Evolutionary conservation across 2,888 invertebrate genomes (phyloP), one percentile per base, ranked within the genome.

Genomic region (Drosophila setosimentum): DNA sequence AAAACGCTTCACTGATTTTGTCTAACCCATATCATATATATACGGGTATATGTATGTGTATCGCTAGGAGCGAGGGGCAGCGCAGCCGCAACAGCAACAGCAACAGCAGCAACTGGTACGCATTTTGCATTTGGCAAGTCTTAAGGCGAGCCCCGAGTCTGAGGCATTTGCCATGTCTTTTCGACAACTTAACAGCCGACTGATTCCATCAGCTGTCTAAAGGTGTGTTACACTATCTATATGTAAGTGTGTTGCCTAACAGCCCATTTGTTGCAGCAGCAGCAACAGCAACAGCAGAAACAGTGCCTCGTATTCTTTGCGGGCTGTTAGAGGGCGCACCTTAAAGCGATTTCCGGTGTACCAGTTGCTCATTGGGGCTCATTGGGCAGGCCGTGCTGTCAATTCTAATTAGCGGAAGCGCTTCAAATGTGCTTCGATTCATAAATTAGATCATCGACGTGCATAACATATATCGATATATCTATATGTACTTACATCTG

Each of bases 401-500:
- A 90, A 78, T 91, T 90, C 85, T 82, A 91, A 91, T 91, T 91
- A 91, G 87, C 91, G 91, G 91, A 91, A 91, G 81, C 83, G 82
- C 80, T 75, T 73, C 76, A 74, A 76, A 80, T 83, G 76, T 76
- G 78, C 75, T 80, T 75, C 82, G 68, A 82, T 84, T 80, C 78
- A 78, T 79, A 84, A 89, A 84, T 84, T 83, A 87, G 87, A 84
- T 87, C 79, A 62, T 60, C 53, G 68, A 21, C 45, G 35, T 24
- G 11, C 24, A 40, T 13, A 6, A 35, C 63, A 13, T 18, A 3
- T 24, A 13, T 50, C 4, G n/a, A n/a, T 33, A 1, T 24, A 8
- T 70, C 1, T 16, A 11, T 42, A 0, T 45, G 29, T 73, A 97
- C 98, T 98, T 95, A 99, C 99, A 94, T 99, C 99, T 95, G 99